Conservation (phyloP, 2,797 vertebrate species). For the Lophotriccus pileatus region DNA sequence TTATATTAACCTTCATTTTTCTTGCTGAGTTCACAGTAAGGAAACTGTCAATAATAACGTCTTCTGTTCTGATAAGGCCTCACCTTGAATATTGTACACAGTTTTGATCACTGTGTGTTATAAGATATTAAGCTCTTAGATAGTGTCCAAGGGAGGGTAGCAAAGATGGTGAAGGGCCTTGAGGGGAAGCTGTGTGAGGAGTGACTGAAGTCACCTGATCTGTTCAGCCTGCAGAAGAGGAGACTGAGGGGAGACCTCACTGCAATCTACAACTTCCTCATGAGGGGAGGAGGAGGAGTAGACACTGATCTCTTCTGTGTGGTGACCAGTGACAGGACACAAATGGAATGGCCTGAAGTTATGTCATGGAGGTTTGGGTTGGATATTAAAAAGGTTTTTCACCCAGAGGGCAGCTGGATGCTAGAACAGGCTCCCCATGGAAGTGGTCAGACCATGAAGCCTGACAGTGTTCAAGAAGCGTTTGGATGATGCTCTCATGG, state of each 20-base stretch:
- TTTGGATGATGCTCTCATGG: not conserved
- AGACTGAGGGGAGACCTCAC: not conserved
- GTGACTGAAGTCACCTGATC: not conserved
- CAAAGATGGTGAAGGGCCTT: not conserved
- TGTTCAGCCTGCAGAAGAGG: not conserved
- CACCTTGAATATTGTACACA: not conserved
- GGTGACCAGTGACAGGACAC: not conserved
- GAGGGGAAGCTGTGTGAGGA: not conserved
- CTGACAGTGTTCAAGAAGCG: not conserved
- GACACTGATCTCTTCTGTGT: not conserved
- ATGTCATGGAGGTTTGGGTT: not conserved
- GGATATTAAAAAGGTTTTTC: not conserved
- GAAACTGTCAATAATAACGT: not conserved
- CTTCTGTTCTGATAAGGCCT: not conserved
- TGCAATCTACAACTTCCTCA: not conserved
- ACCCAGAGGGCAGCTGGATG: not conserved
- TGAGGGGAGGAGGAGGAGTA: not conserved
- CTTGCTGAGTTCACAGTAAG: not conserved
- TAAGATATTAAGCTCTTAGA: not conserved
- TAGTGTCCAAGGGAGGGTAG: not conserved
- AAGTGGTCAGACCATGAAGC: not conserved
- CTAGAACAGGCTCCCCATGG: not conserved
- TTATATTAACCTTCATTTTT: not conserved
- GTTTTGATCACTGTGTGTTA: not conserved
- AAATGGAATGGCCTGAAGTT: not conserved